Evolutionary conservation across 2,797 vertebrate genomes (phyloP), one percentile per base, ranked within the genome.

Genomic region (Coregonus suidteri): DNA sequence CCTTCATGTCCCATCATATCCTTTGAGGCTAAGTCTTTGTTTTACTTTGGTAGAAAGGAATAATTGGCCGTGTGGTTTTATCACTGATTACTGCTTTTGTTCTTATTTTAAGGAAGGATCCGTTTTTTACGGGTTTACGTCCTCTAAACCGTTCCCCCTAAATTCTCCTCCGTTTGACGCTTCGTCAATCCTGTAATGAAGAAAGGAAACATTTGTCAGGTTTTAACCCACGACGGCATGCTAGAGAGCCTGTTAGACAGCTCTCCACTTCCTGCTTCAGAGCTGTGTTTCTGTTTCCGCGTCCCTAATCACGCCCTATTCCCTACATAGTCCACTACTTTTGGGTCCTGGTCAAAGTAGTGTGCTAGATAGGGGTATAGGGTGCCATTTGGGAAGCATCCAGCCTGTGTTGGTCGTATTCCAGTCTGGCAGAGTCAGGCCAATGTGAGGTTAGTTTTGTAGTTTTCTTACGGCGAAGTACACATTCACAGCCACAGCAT

Each of bases 401-500:
- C 41, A 11, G 41, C 41, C 54, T 95, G 95, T 93, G 93, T 95
- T 90, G 67, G 90, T 93, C 7, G 41, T 47, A 41, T 47, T 47
- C 41, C 41, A 47, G 41, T 37, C 37, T 37, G 37, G 37, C 37
- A 37, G 35, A 4, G 35, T 41, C 7, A 92, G 93, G 92, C 88
- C 91, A 89, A 90, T 89, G 89, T 81, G 89, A 67, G 90, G 76
- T 94, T 95, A 94, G 93, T 85, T 84, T 83, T 90, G 65, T 79
- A 66, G 80, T 84, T 81, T 82, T 75, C 84, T 75, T 95, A 94
- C 84, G 91, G 93, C 91, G 90, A 90, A 93, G 93, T 93, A 91
- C 92, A 91, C 93, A 93, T 95, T 96, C 93, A 94, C 95, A 96
- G 94, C 94, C 94, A 92, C 91, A 91, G 91, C 95, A 95, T 96